These are phyloP conservation scores for Datnioides undecimradiatus DNA, from an alignment of 2,113 vertebrate species.

Conservation along the genomic window DNA sequence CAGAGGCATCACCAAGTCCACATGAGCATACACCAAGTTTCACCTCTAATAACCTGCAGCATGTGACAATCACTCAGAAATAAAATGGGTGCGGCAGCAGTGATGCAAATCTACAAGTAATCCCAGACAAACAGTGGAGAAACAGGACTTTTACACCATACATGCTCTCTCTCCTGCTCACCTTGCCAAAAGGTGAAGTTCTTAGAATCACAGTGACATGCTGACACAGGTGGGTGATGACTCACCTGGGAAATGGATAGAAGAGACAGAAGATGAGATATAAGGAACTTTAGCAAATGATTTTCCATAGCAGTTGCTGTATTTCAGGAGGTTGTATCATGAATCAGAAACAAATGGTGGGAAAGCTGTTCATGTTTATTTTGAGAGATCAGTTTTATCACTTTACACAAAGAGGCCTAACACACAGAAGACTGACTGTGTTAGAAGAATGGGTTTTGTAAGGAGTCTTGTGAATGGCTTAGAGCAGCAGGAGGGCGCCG, in stretches of 20 bases:
- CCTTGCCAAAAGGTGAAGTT: constrained; percentile 99
- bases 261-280: constrained; percentile 4
- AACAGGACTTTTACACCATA: not conserved
- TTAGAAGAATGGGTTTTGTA: not conserved
- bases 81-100: not conserved
- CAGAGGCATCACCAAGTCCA: not conserved
- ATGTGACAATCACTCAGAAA: not conserved
- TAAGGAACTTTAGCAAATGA: not conserved
- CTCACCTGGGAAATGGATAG: constrained; percentile 88
- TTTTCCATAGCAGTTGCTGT: not conserved
- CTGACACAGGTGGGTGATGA: constrained; percentile 98
- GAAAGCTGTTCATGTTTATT: not conserved
- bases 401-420: not conserved
- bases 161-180: constrained; percentile 64
- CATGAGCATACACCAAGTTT: not conserved
- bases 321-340: not conserved
- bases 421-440: not conserved
- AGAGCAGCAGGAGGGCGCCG: constrained; percentile 11
- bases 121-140: not conserved
- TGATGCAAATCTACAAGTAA: not conserved
- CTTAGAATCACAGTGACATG: constrained; percentile 97
- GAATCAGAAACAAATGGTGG: not conserved
- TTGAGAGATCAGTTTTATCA: constrained; percentile 9
- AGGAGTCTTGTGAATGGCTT: not conserved
- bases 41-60: not conserved